Evolutionary conservation across 2,888 invertebrate species (phyloP), one percentile per base, ranked within the genome.

Genomic region (Slavum lentiscoides): DNA sequence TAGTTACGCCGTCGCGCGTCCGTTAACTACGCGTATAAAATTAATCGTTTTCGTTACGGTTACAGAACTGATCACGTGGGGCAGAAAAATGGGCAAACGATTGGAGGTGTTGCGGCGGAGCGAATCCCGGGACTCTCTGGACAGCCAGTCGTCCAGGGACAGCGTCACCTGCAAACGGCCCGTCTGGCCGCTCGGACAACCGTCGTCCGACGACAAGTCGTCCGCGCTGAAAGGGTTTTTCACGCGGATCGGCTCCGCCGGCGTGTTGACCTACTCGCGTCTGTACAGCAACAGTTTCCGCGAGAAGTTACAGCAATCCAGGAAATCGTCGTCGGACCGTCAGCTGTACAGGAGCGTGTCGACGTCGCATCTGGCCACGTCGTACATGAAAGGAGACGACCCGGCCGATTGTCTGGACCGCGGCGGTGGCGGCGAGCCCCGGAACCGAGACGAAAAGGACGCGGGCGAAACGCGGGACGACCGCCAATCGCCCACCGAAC

Each of bases 31-130:
- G 55, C 30, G 30, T 30, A 15, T 17, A 2, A 9, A 1, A 9
- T 59, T 59, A 21, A 59, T 9, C 11, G 5, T 59, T 73, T 61
- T 82, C 82, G 84, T 84, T 84, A 84, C 64, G 66, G 30, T 88
- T 89, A 82, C 88, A 91, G 91, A 91, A 85, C 88, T 90, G 84
- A 90, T 91, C 83, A 91, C 92, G 84, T 93, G 93, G 93, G 92
- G 93, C 85, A 91, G 92, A 83, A 90, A 91, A 83, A 92, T 93
- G 92, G 92, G 93, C 83, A 91, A 91, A 84, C 93, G 92, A 86
- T 88, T 93, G 85, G 93, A 93, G 85, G 90, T 92, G 85, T 88
- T 93, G 82, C 91, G 92, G 84, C 90, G 91, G 84, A 87, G 89
- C 76, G 91, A 92, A 77, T 87, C 89, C 84, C 90, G 91, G 86